These are phyloP conservation scores for Hyperopisus bebe DNA, from an alignment of 2,113 vertebrate species.

Conservation along the genomic window DNA sequence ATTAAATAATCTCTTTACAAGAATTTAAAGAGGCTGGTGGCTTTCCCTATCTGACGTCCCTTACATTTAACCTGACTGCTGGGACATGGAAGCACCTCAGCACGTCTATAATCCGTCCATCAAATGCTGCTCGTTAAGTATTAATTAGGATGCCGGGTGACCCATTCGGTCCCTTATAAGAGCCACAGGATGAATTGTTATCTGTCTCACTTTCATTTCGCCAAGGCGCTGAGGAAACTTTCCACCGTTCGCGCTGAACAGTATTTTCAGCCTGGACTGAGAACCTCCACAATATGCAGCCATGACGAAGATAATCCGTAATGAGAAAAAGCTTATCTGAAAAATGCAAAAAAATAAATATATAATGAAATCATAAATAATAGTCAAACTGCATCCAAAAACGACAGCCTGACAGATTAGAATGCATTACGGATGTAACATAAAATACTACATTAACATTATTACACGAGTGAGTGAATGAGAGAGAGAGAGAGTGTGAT, in stretches of 20 bases:
- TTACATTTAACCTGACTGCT: background rate
- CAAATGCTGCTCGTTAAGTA: background rate
- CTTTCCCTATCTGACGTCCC: background rate
- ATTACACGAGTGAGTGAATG: background rate
- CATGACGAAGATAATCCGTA: background rate
- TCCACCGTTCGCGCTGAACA: background rate
- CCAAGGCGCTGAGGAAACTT: background rate
- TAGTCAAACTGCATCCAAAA: background rate
- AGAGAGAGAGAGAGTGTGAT: background rate
- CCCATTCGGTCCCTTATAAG: background rate
- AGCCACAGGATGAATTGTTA: background rate
- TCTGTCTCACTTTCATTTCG: background rate
- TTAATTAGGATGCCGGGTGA: background rate
- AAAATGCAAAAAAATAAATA: background rate
- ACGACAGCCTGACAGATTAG: background rate
- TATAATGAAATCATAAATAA: background rate
- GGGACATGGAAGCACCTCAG: background rate
- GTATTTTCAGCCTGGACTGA: background rate
- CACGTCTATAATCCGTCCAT: background rate
- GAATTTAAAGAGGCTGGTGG: background rate
- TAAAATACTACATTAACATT: background rate
- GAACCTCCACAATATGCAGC: background rate
- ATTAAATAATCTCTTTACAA: background rate
- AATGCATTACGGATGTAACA: background rate
- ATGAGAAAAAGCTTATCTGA: constrained; percentile 19